These are phyloP conservation scores for Oscheius myriophilus DNA, from an alignment of 2,888 invertebrate genomes.

Conservation along the genomic window DNA sequence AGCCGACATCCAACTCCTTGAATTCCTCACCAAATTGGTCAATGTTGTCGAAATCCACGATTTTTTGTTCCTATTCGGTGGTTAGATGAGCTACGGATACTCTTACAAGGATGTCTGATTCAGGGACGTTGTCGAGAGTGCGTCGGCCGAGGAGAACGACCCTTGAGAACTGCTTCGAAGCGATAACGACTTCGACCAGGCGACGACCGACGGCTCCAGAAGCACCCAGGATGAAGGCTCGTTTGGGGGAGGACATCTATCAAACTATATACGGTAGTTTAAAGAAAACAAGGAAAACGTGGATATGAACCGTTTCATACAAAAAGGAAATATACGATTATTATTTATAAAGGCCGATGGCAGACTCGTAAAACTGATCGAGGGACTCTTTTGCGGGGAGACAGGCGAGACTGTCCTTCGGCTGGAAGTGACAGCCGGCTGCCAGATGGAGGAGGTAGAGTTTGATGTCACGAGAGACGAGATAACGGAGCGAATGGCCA, in stretches of 20 bases:
- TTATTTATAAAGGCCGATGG: neutral
- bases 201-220: slow-evolving; percentile 74
- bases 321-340: neutral
- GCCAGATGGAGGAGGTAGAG: neutral
- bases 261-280: neutral
- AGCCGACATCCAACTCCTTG: slow-evolving; percentile 73
- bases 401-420: neutral
- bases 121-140: slow-evolving; percentile 66
- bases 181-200: slow-evolving; percentile 72
- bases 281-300: neutral
- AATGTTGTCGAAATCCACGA: slow-evolving; percentile 75
- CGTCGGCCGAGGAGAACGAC: slow-evolving; percentile 73
- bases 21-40: slow-evolving; percentile 72
- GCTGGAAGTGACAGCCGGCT: neutral
- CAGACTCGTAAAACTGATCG: slow-evolving; percentile 3
- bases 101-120: slow-evolving; percentile 36
- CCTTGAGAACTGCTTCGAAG: slow-evolving; percentile 40
- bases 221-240: slow-evolving; percentile 74
- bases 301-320: neutral
- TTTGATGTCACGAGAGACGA: neutral
- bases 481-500: neutral
- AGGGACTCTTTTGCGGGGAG: neutral
- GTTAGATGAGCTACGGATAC: neutral
- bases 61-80: slow-evolving; percentile 70
- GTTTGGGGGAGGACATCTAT: slow-evolving; percentile 24